Base-by-base conservation (phyloP, 2,888 invertebrate species). In the Mythimna impura region DNA sequence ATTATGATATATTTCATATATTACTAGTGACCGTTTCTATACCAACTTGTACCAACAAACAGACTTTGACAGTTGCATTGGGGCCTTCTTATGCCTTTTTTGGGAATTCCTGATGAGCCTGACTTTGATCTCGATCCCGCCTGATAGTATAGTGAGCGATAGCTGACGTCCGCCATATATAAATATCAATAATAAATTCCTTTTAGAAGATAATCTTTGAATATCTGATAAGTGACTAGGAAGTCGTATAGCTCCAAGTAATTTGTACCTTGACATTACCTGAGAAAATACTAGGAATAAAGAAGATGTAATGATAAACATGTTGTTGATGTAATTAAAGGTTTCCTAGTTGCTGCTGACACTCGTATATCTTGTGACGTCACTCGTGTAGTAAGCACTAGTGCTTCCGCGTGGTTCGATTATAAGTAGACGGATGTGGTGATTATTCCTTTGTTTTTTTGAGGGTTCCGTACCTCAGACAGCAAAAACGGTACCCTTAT, bases 231-330 rank as follows among this genome's bases (percentile, higher is more conserved):
- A 52, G 14, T 22, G 4, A 40, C 25, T 40, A 57, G 43, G 72
- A 72, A 74, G 7, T 34, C 9, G 7, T 58, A 9, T 54, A 40
- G n/a, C 17, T 47, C 1, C 25, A 14, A 61, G 58, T 67, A 14
- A 43, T 61, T 50, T 65, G 50, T 57, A 52, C 80, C 80, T 80
- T 80, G 73, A 80, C 69, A 76, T 79, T 78, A 52, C 30, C 9
- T 54, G 22, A 66, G n/a, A 69, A 34, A 64, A 64, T 55, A 54
- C 71, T 69, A 78, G 43, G 54, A 62, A 71, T 66, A 10, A 64
- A 77, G 72, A 80, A 80, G 80, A 80, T 76, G 62, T 57, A 65
- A 66, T 79, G 60, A 84, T 84, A 85, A 85, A 82, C 73, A 82
- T 78, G 83, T 70, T 73, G 66, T 74, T 83, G 64, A 54, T 65